Percentiles rank a stretch among this genome's conserved stretches.
These are phyloP conservation scores for Abscondita cerata DNA, from an alignment of 2,888 invertebrate genomes.

Conservation along the genomic window DNA sequence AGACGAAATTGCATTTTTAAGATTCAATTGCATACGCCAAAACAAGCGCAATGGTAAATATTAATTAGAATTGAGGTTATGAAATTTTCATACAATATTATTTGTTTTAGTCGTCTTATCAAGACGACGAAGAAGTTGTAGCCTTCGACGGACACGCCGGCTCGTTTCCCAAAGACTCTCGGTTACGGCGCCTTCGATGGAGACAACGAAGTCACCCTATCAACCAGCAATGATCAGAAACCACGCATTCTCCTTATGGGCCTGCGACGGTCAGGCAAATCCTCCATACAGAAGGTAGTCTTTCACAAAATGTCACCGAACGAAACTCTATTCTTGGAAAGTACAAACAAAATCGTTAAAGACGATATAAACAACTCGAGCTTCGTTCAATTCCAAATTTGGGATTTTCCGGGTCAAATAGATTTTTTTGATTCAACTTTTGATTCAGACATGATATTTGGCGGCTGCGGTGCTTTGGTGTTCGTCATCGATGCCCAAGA, in stretches of 20 bases:
- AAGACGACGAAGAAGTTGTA: slow-evolving; percentile 58
- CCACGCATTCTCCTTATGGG: slow-evolving; percentile 96
- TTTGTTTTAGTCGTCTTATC: slow-evolving; percentile 53
- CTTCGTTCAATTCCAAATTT: slow-evolving; percentile 99
- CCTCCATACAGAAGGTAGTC: slow-evolving; percentile 99
- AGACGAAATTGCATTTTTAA: neutral
- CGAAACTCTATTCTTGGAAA: slow-evolving; percentile 97
- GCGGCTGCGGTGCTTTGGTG: slow-evolving; percentile 95
- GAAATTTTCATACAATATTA: neutral
- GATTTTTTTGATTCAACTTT: slow-evolving; percentile 97
- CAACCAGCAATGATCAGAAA: slow-evolving; percentile 78
- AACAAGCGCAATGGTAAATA: neutral
- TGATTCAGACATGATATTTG: slow-evolving; percentile 96
- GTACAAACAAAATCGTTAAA: slow-evolving; percentile 97
- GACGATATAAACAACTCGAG: slow-evolving; percentile 97
- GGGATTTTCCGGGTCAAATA: slow-evolving; percentile 99
- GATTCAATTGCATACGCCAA: neutral
- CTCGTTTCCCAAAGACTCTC: slow-evolving; percentile 90
- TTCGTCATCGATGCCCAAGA: slow-evolving; percentile 99
- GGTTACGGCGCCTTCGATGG: slow-evolving; percentile 90
- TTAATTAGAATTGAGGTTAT: slow-evolving; percentile 19
- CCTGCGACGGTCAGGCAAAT: slow-evolving; percentile 95
- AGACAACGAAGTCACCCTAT: slow-evolving; percentile 71
- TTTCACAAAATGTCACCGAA: slow-evolving; percentile 99
- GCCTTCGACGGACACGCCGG: slow-evolving; percentile 62